phyloP scores from a whole-genome alignment of 2,797 vertebrate species.

The Anguilla anguilla region DNA sequence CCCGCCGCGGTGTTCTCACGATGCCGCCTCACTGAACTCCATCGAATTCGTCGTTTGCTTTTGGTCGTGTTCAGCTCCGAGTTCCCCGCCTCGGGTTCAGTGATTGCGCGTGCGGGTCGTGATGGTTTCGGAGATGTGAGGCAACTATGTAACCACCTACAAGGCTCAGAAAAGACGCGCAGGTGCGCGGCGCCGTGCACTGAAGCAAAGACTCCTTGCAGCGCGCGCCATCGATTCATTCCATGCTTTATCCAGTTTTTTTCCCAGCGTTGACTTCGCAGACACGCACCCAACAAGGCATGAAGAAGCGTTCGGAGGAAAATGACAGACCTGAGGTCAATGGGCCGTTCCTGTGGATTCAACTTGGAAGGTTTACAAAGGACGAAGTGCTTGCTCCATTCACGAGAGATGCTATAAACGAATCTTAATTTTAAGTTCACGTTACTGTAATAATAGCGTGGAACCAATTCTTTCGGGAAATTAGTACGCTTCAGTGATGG shows the following conservation, averaged over 20 bases:
- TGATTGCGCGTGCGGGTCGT: slow-evolving; percentile 50
- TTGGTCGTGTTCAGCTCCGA: slow-evolving; percentile 15
- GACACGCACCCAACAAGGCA: slow-evolving; percentile 5
- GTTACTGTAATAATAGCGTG: slow-evolving; percentile 42
- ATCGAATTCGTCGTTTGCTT: slow-evolving; percentile 35
- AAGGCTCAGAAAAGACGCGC: slow-evolving; percentile 46
- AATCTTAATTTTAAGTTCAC: slow-evolving; percentile 10
- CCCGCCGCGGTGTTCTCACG: slow-evolving; percentile 9
- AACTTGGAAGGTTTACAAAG: background rate
- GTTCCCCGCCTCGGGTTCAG: slow-evolving; percentile 37
- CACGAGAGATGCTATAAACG: background rate
- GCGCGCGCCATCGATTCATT: slow-evolving; percentile 51
- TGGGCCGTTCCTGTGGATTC: background rate
- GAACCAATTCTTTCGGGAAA: slow-evolving; percentile 60
- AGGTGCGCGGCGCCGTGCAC: slow-evolving; percentile 55
- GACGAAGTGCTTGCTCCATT: background rate
- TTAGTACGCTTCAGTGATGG: slow-evolving; percentile 47
- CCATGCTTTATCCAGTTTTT: slow-evolving; percentile 11
- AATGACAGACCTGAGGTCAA: slow-evolving; percentile 34
- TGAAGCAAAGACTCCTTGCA: slow-evolving; percentile 36
- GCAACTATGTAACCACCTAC: slow-evolving; percentile 46
- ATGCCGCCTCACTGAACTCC: slow-evolving; percentile 19
- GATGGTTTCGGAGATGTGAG: slow-evolving; percentile 51
- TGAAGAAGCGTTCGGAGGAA: slow-evolving; percentile 40
- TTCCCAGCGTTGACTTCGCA: slow-evolving; percentile 25